Conservation (phyloP, 2,797 vertebrate species). For the Gallirallus australis region DNA sequence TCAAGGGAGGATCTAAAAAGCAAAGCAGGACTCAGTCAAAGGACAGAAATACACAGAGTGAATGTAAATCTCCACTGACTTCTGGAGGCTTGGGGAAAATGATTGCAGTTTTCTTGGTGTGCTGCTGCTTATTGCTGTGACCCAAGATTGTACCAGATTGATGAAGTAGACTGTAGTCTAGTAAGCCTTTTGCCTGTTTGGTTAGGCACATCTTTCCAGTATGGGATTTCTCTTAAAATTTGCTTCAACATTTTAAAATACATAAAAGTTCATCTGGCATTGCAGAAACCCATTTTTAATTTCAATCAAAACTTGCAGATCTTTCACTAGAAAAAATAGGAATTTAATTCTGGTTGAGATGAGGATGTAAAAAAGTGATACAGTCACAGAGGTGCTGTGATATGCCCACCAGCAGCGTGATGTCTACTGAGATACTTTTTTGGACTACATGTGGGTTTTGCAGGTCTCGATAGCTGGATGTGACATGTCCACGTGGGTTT, state of each 20-base stretch:
- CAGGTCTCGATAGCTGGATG: neutral
- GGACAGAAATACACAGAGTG: neutral
- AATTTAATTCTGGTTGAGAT: neutral
- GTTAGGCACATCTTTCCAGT: neutral
- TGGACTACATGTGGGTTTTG: rapidly evolving
- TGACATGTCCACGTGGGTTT: neutral
- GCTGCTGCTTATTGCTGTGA: neutral
- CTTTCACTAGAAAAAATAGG: neutral
- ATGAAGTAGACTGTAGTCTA: neutral
- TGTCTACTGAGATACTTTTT: neutral
- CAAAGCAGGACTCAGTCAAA: neutral
- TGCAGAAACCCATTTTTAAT: neutral
- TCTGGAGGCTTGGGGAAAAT: neutral
- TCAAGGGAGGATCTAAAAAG: neutral
- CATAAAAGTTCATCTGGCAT: neutral
- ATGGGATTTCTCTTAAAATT: neutral
- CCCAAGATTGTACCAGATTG: neutral
- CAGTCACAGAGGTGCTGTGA: neutral
- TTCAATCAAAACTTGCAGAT: neutral
- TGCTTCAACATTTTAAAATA: neutral
- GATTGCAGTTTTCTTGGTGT: neutral
- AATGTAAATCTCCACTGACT: neutral
- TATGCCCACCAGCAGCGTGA: rapidly evolving
- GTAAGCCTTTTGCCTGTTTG: neutral
- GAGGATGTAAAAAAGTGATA: neutral